Base-by-base conservation (phyloP, 2,888 invertebrate genomes). In the Cyclophora punctaria region DNA sequence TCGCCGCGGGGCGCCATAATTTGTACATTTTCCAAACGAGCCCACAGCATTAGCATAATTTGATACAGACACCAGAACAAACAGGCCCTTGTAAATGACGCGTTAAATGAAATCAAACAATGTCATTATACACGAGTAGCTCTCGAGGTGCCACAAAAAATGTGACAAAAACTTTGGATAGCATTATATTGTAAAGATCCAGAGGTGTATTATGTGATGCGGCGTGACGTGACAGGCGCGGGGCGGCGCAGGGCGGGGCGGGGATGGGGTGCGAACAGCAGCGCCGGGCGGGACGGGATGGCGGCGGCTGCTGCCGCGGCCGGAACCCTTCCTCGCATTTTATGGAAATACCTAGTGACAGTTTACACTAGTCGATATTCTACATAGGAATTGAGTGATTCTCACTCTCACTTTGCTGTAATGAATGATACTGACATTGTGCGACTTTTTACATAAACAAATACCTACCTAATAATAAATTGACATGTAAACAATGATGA, bases 71-170 rank as follows among this genome's bases (percentile, higher is more conserved):
- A 60, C 42, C 67, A 74, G 67, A 80, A 75, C 78, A 79, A 80
- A 81, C 75, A 81, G 73, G 78, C 81, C 81, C 76, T 75, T 73
- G 63, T 75, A 80, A 83, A 82, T 80, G 83, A 73, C 78, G 77
- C 77, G 78, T 80, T 83, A 83, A 84, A 83, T 75, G 75, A 68
- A 72, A 73, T 78, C 77, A 78, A 80, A 83, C 80, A 74, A 76
- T 78, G 72, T 80, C 66, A 82, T 83, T 80, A 80, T 78, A 73
- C 64, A 64, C 70, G 75, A 78, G 78, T 73, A 74, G 79, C 74
- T 69, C 59, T 63, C 59, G 59, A 68, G 69, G 59, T 60, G 55
- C 53, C 59, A 73, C 66, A 81, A 78, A 80, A 80, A 79, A 59
- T 70, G 69, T 52, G 66, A 73, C 63, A 77, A 80, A 80, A 80